These are phyloP conservation scores for Sebastes glaucus DNA, from an alignment of 2,797 vertebrate genomes.

Conservation along the genomic window DNA sequence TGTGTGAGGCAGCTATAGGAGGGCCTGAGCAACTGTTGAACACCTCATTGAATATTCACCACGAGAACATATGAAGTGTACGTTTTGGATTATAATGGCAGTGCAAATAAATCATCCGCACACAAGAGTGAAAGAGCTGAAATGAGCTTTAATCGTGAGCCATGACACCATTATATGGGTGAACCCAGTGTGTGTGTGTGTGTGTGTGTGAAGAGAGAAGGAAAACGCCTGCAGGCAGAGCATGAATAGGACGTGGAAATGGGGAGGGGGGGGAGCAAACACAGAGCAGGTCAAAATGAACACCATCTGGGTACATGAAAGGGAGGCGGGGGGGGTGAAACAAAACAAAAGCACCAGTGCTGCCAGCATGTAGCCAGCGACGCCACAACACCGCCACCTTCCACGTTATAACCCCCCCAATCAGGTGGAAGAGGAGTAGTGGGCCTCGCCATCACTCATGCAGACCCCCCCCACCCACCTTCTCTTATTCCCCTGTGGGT, in stretches of 20 bases:
- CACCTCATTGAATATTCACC: conserved; percentile 7
- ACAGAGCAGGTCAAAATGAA: conserved; percentile 80
- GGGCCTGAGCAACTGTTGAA: conserved; percentile 61
- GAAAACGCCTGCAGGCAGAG: conserved; percentile 75
- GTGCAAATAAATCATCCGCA: conserved; percentile 54
- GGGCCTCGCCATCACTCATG: conserved; percentile 59
- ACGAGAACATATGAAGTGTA: neutral
- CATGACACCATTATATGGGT: conserved; percentile 52
- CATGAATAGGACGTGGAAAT: conserved; percentile 67
- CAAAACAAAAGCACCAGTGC: conserved; percentile 82
- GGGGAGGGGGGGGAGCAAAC: conserved; percentile 27
- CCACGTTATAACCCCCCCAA: conserved; percentile 7
- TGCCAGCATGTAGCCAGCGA: conserved; percentile 76
- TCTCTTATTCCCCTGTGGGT: conserved; percentile 75
- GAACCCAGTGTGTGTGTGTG: conserved; percentile 21
- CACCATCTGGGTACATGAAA: conserved; percentile 86
- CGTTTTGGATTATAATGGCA: conserved; percentile 9
- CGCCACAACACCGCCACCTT: conserved; percentile 64
- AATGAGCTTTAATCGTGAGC: conserved; percentile 40
- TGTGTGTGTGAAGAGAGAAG: conserved; percentile 22
- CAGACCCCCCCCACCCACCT: conserved; percentile 12
- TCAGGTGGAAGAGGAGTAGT: conserved; percentile 63
- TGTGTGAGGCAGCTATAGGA: neutral
- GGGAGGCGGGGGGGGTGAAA: conserved; percentile 49
- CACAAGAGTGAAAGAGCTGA: conserved; percentile 40